Percentiles rank a stretch among this genome's conserved stretches.
Evolutionary conservation across 2,113 vertebrate genomes (phyloP).

Genomic region (Shinisaurus crocodilurus): DNA sequence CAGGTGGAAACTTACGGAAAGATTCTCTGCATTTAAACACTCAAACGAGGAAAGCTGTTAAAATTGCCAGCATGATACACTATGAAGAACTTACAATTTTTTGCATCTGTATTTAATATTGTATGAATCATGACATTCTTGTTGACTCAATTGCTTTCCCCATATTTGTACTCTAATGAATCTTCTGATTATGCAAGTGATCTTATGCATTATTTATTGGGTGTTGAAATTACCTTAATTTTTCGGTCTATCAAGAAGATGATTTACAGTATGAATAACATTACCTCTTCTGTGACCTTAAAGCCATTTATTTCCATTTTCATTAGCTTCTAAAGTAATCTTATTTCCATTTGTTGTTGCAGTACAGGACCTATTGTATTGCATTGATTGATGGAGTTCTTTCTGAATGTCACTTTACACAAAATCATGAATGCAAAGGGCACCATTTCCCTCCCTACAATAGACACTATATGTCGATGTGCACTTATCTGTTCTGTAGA

Average conservation of each 20-base stretch:
- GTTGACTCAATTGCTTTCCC: background rate
- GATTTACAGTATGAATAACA: constrained; percentile 8
- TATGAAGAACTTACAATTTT: background rate
- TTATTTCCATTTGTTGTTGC: constrained; percentile 19
- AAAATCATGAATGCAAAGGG: constrained; percentile 16
- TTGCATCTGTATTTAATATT: background rate
- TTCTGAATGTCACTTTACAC: constrained; percentile 14
- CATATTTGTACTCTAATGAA: constrained; percentile 12
- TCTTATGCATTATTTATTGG: constrained; percentile 32
- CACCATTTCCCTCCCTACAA: constrained; percentile 28
- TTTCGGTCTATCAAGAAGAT: background rate
- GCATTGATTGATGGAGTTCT: constrained; percentile 22
- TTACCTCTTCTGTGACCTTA: constrained; percentile 31
- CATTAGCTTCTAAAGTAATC: constrained; percentile 5
- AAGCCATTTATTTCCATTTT: constrained; percentile 16
- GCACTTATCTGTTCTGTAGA: background rate
- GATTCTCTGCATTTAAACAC: background rate
- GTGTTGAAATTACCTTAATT: constrained; percentile 33
- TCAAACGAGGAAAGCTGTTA: background rate
- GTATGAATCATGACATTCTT: background rate
- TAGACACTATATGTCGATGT: constrained; percentile 10
- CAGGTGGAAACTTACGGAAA: background rate
- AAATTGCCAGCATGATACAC: background rate
- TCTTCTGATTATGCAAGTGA: constrained; percentile 28
- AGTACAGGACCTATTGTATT: constrained; percentile 4